Percentiles rank a stretch among this genome's conserved stretches.
Conservation (phyloP, 2,797 vertebrate genomes). For the Vultur gryphus region DNA sequence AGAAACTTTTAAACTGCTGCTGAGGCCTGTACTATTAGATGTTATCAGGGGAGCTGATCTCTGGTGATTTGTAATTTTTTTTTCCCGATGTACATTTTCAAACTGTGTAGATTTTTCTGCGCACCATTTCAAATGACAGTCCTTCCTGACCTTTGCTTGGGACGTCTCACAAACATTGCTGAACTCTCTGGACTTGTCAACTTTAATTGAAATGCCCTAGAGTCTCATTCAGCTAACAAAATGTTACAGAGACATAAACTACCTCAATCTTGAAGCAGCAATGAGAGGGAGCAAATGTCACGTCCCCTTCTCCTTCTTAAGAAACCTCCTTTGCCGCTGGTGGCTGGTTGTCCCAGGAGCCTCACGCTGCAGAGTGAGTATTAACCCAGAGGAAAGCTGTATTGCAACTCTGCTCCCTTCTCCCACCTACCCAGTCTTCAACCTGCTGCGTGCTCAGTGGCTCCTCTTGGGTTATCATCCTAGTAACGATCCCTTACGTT, state of each 20-base stretch:
- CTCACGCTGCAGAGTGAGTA: accelerated
- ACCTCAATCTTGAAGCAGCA: not conserved
- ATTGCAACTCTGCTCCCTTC: not conserved
- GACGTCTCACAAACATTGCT: not conserved
- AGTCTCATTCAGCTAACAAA: not conserved
- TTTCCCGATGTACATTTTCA: not conserved
- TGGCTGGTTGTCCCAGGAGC: not conserved
- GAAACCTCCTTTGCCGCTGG: not conserved
- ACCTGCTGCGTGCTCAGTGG: accelerated
- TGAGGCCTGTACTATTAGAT: not conserved
- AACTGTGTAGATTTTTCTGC: not conserved
- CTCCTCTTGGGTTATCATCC: not conserved
- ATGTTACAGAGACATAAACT: not conserved
- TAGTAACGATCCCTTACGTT: accelerated
- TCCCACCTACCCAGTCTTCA: not conserved
- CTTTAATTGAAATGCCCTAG: not conserved
- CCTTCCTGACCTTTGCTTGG: not conserved
- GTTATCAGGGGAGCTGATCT: not conserved
- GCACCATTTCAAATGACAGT: not conserved
- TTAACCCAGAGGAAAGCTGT: not conserved
- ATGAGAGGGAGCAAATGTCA: not conserved
- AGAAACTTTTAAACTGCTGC: not conserved
- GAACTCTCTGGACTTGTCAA: not conserved
- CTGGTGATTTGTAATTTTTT: not conserved
- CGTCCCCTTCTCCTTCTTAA: accelerated